Evolutionary conservation across 2,113 vertebrate genomes (phyloP), one percentile per base, ranked within the genome.

Genomic region (Siphamia tubifer): DNA sequence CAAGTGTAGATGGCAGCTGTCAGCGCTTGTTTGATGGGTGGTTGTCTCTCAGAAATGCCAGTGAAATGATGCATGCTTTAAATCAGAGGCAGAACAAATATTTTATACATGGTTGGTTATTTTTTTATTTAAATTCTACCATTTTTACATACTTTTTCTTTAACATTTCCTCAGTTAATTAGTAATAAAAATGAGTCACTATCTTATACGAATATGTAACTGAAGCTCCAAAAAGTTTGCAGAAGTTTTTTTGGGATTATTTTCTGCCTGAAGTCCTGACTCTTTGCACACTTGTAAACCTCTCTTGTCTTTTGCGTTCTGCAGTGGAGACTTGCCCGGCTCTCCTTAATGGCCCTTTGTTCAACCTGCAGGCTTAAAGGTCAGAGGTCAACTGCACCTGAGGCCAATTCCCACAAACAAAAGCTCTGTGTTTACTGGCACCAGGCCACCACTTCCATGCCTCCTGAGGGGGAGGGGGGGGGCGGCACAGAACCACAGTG

Each of bases 341-440:
- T 70, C 73, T 79, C 60, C 81, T 89, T 88, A 92, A 90, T 91
- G 82, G 85, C 82, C 78, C 85, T 92, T 92, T 92, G 91, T 93
- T 90, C 84, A 90, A 91, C 84, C 90, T 90, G 86, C 73, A 69
- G 89, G 82, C 81, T 74, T 24, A 74, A 19, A 61, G 90, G 92
- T 94, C 89, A 91, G 73, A 73, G 91, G 90, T 92, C 90, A 87
- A 79, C 83, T 87, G 82, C 91, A 93, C 92, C 92, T 93, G 90
- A 92, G 92, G 92, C 89, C 80, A 81, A 83, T 88, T 90, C 90
- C 85, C 87, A 89, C 90, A 83, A 86, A 92, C 89, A 91, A 91
- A 92, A 89, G 90, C 72, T 74, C 77, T 78, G 79, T 90, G 84
- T 91, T 83, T 82, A 82, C 83, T 54, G 75, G 82, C 81, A 83